phyloP scores from a whole-genome alignment of 2,797 vertebrate species.

The Heterohyrax brucei region DNA sequence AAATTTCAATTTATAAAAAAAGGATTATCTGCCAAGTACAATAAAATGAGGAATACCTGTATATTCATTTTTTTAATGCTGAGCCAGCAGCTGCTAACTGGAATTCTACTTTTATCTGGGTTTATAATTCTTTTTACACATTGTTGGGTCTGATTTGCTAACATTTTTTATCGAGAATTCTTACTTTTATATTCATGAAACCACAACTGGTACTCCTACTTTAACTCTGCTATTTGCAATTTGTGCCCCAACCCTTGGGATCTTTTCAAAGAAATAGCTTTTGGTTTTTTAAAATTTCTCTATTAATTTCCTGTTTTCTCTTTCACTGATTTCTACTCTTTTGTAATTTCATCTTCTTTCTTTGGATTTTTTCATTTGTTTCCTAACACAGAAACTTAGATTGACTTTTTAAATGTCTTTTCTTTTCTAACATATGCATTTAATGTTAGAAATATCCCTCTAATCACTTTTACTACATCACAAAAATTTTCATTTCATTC shows the following conservation, averaged over 20 bases:
- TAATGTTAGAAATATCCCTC: no score
- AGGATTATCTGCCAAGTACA: no score
- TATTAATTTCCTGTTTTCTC: not conserved
- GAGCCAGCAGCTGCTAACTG: not conserved
- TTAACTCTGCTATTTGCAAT: no score
- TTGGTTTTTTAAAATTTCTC: not conserved
- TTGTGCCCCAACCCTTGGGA: no score
- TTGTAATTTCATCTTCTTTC: not conserved
- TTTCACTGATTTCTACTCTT: not conserved
- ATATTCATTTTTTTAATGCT: constrained; percentile 34
- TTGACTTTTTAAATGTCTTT: constrained; percentile 39
- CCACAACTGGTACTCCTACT: no score
- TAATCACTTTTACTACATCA: not conserved
- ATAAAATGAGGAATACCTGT: no score
- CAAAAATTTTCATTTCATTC: constrained; percentile 11
- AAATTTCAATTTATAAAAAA: no score
- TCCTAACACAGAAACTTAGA: not conserved
- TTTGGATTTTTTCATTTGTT: not conserved
- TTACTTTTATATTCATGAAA: no score
- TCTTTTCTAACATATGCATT: not conserved
- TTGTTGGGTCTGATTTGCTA: no score
- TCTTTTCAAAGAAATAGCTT: constrained; percentile 14
- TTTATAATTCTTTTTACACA: no score
- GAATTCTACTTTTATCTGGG: no score
- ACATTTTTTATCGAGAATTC: no score